Evolutionary conservation across 2,113 vertebrate species (phyloP).

Genomic region (Orcinus orca): DNA sequence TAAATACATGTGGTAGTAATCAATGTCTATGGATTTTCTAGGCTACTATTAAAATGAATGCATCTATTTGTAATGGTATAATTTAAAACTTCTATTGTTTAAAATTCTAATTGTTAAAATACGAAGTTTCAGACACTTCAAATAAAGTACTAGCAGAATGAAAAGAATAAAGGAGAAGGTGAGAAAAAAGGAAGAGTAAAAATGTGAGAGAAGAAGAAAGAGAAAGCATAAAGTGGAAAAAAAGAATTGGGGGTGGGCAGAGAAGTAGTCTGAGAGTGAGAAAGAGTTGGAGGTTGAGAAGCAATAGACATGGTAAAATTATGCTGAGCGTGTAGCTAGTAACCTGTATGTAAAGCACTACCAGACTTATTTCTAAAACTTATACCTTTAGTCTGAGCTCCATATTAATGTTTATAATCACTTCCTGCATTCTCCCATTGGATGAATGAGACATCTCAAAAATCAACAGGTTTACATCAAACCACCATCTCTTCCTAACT

Average conservation of each 20-base stretch:
- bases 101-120: conserved; percentile 26
- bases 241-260: background rate
- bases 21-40: conserved; percentile 73
- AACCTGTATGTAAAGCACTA: background rate
- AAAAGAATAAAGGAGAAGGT: background rate
- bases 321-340: rapidly evolving
- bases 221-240: background rate
- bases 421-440: background rate
- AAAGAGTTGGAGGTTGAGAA: background rate
- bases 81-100: background rate
- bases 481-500: background rate
- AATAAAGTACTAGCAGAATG: background rate
- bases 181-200: background rate
- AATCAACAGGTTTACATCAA: background rate
- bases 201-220: background rate
- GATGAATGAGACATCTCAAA: background rate
- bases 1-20: conserved; percentile 82
- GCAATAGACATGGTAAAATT: background rate
- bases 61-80: conserved; percentile 61
- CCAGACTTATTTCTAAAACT: background rate
- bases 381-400: background rate
- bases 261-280: background rate
- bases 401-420: background rate
- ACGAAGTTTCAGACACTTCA: background rate
- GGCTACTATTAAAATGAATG: conserved; percentile 75